Evolutionary conservation across 2,797 vertebrate species (phyloP).

Genomic region (Cyclura pinguis): DNA sequence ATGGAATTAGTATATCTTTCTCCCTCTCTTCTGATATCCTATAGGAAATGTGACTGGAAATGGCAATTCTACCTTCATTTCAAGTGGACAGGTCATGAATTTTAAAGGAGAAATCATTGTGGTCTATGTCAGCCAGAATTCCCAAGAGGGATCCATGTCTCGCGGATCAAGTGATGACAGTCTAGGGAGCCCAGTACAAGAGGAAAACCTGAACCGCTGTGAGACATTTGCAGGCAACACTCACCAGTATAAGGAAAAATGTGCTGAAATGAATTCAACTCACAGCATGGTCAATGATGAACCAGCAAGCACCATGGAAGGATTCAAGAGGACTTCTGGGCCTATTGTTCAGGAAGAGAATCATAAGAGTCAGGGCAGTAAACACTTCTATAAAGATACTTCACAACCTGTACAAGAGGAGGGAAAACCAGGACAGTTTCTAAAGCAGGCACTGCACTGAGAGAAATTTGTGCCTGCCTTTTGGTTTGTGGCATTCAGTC

Average conservation of each 20-base stretch:
- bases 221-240: constrained; percentile 83
- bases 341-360: constrained; percentile 41
- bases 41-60: constrained; percentile 94
- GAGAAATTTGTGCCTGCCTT: accelerated
- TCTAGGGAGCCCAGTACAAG: constrained; percentile 90
- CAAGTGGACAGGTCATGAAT: constrained; percentile 98
- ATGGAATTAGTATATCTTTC: constrained; percentile 6
- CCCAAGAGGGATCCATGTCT: constrained; percentile 78
- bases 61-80: constrained; percentile 97
- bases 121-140: constrained; percentile 93
- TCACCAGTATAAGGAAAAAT: constrained; percentile 77
- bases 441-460: constrained; percentile 65
- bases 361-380: accelerated
- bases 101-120: constrained; percentile 97
- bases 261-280: constrained; percentile 53
- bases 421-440: constrained; percentile 73
- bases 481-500: not conserved
- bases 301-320: not conserved
- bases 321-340: not conserved
- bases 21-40: constrained; percentile 36
- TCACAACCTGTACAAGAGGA: constrained; percentile 81
- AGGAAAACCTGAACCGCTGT: constrained; percentile 85
- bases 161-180: constrained; percentile 77
- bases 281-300: accelerated
- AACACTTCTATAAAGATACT: constrained; percentile 34